A percentile compares a stretch with the other conserved stretches of the same genome.
Evolutionary conservation across 2,888 invertebrate species (phyloP).

Genomic region (Auanema freiburgensis): DNA sequence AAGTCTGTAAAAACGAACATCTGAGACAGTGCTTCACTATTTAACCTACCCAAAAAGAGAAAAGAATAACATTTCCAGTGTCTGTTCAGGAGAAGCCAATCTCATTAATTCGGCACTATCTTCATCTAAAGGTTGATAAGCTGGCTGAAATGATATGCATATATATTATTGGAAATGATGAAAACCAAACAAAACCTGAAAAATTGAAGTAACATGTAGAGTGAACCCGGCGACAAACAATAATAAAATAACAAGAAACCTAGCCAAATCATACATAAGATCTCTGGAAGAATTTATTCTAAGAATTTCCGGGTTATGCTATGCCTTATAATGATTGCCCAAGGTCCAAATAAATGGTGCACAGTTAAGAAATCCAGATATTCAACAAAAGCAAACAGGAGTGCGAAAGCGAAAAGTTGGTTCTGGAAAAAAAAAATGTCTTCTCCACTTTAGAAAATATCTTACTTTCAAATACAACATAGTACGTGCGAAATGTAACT

Average conservation of each 20-base stretch:
- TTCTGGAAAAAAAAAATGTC: conserved; percentile 72
- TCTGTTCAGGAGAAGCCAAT: conserved; percentile 70
- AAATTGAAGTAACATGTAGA: conserved; percentile 83
- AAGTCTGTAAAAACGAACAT: conserved; percentile 64
- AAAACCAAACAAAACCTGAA: conserved; percentile 84
- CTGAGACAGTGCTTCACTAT: too few relatives aligned
- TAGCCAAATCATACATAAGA: conserved; percentile 68
- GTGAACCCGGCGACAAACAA: conserved; percentile 99
- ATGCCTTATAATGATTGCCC: conserved; percentile 96
- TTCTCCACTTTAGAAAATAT: too few relatives aligned
- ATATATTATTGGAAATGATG: too few relatives aligned
- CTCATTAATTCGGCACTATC: conserved; percentile 62
- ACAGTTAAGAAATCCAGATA: conserved; percentile 88
- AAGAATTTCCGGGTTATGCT: background rate
- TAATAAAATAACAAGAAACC: conserved; percentile 90
- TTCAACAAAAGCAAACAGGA: conserved; percentile 93
- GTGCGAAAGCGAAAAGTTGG: conserved; percentile 91
- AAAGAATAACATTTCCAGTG: conserved; percentile 92
- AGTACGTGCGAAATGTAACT: conserved; percentile 62
- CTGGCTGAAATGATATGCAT: conserved; percentile 57
- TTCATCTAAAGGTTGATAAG: conserved; percentile 63
- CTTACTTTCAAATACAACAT: conserved; percentile 77
- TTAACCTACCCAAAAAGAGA: conserved; percentile 55
- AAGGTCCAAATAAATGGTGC: conserved; percentile 97
- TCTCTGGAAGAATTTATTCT: conserved; percentile 36